These are phyloP conservation scores for Archegozetes longisetosus DNA, from an alignment of 1,140 invertebrate genomes.

Conservation along the genomic window DNA sequence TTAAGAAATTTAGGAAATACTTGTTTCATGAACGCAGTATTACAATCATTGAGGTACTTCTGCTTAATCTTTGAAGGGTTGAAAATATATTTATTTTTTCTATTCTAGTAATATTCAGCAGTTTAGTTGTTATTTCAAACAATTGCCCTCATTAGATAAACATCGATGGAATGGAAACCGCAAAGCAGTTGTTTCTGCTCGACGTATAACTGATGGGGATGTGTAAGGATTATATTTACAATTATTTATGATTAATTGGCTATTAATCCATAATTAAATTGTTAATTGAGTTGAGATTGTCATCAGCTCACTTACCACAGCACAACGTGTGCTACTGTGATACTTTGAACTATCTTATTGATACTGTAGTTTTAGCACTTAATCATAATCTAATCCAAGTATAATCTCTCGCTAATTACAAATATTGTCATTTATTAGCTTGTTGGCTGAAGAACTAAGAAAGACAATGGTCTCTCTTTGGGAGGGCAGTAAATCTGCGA, in stretches of 20 bases:
- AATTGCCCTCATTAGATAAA: slow-evolving; percentile 50
- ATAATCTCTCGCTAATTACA: background rate
- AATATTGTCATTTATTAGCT: slow-evolving; percentile 24
- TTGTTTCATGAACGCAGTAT: slow-evolving; percentile 74
- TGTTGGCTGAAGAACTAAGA: slow-evolving; percentile 57
- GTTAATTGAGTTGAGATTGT: too few relatives aligned
- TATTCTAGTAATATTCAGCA: slow-evolving; percentile 56
- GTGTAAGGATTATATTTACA: background rate
- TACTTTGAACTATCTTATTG: too few relatives aligned
- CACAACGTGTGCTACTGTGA: too few relatives aligned
- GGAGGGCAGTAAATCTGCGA: slow-evolving; percentile 50
- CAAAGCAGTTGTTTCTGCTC: background rate
- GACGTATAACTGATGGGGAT: background rate
- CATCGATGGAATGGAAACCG: background rate
- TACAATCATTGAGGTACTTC: slow-evolving; percentile 54
- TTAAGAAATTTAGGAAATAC: slow-evolving; percentile 70
- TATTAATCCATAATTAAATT: too few relatives aligned
- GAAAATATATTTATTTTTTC: slow-evolving; percentile 5
- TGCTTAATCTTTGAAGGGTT: slow-evolving; percentile 15
- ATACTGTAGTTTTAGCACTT: too few relatives aligned
- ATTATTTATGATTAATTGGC: too few relatives aligned
- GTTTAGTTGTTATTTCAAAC: slow-evolving; percentile 63
- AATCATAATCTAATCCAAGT: too few relatives aligned
- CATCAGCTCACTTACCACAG: too few relatives aligned
- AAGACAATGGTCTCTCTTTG: slow-evolving; percentile 57